phyloP scores from a whole-genome alignment of 2,888 invertebrate species.

The Cerceris ruficornis region DNA sequence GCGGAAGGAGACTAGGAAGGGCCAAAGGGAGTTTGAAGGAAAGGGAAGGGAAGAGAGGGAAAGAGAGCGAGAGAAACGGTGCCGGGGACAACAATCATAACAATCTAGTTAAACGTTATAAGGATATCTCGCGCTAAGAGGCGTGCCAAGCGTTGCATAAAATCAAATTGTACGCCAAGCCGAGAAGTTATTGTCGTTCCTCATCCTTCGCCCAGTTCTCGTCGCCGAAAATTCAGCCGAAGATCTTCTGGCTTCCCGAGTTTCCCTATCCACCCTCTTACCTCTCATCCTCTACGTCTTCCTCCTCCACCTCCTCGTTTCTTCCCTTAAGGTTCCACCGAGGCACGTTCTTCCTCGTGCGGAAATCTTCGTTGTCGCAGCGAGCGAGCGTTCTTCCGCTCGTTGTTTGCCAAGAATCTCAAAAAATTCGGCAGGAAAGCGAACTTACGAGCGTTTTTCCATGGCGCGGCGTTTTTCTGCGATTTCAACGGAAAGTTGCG shows the following conservation, averaged over 20 bases:
- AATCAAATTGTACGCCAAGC: constrained; percentile 81
- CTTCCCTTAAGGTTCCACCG: constrained; percentile 17
- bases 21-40: constrained; percentile 32
- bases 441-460: neutral
- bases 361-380: constrained; percentile 20
- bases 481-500: neutral
- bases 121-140: constrained; percentile 81
- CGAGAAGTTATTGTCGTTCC: constrained; percentile 81
- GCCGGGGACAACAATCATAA: constrained; percentile 80
- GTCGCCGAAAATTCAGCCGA: constrained; percentile 66
- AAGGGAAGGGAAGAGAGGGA: constrained; percentile 34
- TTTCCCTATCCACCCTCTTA: constrained; percentile 28
- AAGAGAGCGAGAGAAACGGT: constrained; percentile 57
- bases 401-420: constrained; percentile 50
- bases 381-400: constrained; percentile 33
- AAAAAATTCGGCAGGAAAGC: constrained; percentile 33
- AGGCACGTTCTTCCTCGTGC: constrained; percentile 10
- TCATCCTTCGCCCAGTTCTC: constrained; percentile 67
- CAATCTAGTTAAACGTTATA: constrained; percentile 81
- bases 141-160: constrained; percentile 82
- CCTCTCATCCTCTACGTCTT: constrained; percentile 21
- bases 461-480: neutral
- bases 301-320: constrained; percentile 1
- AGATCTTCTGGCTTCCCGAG: constrained; percentile 52
- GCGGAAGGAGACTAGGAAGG: constrained; percentile 34